phyloP scores from a whole-genome alignment of 2,113 vertebrate species.

The Elaphurus davidianus region DNA sequence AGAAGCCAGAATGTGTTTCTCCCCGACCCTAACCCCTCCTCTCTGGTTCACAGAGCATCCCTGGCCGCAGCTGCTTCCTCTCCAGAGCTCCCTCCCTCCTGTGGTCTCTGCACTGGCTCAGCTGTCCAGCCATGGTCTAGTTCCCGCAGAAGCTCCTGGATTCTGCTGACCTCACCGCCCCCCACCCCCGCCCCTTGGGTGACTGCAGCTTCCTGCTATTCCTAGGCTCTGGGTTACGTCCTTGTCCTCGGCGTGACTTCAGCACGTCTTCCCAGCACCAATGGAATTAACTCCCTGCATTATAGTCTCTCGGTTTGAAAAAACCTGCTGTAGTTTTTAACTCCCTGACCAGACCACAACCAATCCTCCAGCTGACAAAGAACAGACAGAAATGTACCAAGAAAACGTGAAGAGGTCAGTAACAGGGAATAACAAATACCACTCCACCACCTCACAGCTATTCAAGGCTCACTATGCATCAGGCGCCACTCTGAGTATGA shows the following conservation, averaged over 20 bases:
- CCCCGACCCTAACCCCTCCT: fast-evolving
- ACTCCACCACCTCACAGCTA: not conserved
- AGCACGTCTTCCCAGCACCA: not conserved
- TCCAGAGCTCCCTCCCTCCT: not conserved
- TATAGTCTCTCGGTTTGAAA: not conserved
- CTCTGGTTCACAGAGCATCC: not conserved
- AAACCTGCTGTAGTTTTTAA: not conserved
- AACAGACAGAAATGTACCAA: not conserved
- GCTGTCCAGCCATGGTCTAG: not conserved
- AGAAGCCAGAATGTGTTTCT: not conserved
- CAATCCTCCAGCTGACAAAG: not conserved
- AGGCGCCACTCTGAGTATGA: not conserved
- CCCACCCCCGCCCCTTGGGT: not conserved
- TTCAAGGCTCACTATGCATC: not conserved
- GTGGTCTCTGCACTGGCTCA: not conserved
- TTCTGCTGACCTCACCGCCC: not conserved
- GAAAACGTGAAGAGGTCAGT: not conserved
- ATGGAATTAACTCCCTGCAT: not conserved
- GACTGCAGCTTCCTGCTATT: not conserved
- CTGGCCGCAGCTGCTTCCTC: not conserved
- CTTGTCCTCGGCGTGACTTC: not conserved
- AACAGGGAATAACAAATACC: not conserved
- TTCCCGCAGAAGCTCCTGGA: not conserved
- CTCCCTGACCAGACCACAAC: not conserved
- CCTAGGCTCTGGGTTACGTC: not conserved